These are phyloP conservation scores for Cathartes aura DNA, from an alignment of 2,113 vertebrate species.

Conservation along the genomic window DNA sequence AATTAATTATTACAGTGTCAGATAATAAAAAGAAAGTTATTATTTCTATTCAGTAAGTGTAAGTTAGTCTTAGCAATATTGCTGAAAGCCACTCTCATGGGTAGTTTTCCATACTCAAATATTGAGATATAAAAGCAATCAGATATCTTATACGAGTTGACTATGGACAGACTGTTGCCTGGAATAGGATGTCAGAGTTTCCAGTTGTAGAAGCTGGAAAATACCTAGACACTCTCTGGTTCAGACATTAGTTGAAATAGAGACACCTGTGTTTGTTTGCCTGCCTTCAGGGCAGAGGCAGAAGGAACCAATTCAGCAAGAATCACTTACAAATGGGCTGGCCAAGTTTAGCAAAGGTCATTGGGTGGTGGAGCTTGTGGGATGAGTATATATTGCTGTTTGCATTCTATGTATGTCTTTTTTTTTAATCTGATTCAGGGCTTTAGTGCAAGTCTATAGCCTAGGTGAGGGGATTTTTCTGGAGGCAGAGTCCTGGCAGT, in stretches of 20 bases:
- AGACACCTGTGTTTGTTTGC: background rate
- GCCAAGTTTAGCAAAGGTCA: background rate
- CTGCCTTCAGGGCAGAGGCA: background rate
- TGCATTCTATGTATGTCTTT: rapidly evolving
- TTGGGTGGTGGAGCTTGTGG: background rate
- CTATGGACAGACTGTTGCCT: background rate
- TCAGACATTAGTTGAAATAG: background rate
- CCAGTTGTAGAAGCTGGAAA: background rate
- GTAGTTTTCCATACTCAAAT: background rate
- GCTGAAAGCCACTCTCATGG: background rate
- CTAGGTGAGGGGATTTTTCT: background rate
- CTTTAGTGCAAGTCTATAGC: background rate
- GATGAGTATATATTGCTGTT: background rate
- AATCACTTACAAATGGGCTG: background rate
- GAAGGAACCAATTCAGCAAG: background rate
- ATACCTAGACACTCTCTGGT: background rate
- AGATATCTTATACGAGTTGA: background rate
- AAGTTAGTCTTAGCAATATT: background rate
- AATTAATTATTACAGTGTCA: background rate
- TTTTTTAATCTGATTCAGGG: background rate
- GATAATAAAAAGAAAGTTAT: background rate
- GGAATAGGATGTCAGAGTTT: background rate
- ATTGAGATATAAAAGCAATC: background rate
- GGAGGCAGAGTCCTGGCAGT: background rate
- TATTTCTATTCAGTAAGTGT: background rate